These are phyloP conservation scores for Scortum barcoo DNA, from an alignment of 2,113 vertebrate genomes.

Conservation along the genomic window DNA sequence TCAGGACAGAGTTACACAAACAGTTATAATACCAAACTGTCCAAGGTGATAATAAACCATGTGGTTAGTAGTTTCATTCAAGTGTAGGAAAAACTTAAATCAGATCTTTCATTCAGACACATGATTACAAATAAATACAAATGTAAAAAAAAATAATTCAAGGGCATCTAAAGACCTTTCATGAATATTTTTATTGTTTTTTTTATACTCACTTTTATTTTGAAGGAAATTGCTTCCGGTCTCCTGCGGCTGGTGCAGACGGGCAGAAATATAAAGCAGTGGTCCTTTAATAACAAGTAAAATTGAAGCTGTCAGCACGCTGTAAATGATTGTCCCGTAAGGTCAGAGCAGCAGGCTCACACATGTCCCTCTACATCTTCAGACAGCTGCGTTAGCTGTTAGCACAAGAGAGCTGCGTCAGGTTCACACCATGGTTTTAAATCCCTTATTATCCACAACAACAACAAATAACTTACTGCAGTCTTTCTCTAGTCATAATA, in stretches of 20 bases:
- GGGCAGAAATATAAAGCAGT: not conserved
- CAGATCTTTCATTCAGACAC: not conserved
- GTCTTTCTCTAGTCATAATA: not conserved
- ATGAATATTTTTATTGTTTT: not conserved
- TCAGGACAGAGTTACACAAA: not conserved
- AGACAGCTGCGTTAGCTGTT: not conserved
- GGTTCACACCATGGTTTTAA: not conserved
- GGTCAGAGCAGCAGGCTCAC: not conserved
- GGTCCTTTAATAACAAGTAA: not conserved
- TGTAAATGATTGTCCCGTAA: not conserved
- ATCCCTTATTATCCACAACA: not conserved
- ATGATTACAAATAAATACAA: not conserved
- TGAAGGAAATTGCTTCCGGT: conserved; percentile 12
- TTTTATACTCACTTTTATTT: conserved; percentile 30
- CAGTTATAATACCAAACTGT: not conserved
- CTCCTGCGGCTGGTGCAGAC: not conserved
- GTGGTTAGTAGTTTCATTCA: not conserved
- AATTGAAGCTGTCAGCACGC: not conserved
- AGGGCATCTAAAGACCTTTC: too few species aligned
- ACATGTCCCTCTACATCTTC: not conserved
- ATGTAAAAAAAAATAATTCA: not conserved
- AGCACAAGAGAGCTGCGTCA: conserved; percentile 4
- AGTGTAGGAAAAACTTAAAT: not conserved
- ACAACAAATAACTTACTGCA: not conserved
- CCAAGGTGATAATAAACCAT: not conserved